Evolutionary conservation across 2,113 vertebrate species (phyloP).

Genomic region (Labeo rohita): DNA sequence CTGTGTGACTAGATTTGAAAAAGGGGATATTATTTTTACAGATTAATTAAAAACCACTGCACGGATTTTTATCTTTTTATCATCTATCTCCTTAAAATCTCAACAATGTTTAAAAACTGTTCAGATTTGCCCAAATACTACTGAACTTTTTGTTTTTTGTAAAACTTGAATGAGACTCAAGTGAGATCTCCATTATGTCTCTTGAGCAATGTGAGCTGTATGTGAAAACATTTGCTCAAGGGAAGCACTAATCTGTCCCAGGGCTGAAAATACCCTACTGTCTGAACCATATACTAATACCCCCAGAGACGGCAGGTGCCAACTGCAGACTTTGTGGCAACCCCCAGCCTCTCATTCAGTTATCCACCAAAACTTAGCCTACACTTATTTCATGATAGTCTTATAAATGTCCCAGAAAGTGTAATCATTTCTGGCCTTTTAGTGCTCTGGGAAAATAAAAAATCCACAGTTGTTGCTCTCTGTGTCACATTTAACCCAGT

Average conservation of each 20-base stretch:
- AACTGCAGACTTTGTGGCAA: neutral
- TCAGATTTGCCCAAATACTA: neutral
- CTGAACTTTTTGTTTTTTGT: neutral
- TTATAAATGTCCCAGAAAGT: neutral
- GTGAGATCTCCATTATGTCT: neutral
- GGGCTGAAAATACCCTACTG: slow-evolving; percentile 39
- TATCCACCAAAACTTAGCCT: neutral
- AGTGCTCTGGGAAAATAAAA: neutral
- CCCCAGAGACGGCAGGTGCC: slow-evolving; percentile 15
- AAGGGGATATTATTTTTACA: no score
- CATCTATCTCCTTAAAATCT: neutral
- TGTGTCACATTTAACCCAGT: slow-evolving; percentile 32
- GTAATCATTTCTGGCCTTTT: neutral
- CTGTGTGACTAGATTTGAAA: no score
- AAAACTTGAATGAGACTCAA: neutral
- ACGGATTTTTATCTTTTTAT: no score
- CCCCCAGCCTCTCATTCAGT: neutral
- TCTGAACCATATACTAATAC: neutral
- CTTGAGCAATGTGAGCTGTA: slow-evolving; percentile 19
- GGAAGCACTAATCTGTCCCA: slow-evolving; percentile 41
- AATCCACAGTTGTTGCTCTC: slow-evolving; percentile 17
- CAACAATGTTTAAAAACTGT: neutral
- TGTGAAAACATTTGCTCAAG: slow-evolving; percentile 32
- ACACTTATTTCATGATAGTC: neutral
- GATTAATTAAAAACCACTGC: no score